Evolutionary conservation across 2,888 invertebrate species (phyloP), one percentile per base, ranked within the genome.

Genomic region (Schizaphis graminum): DNA sequence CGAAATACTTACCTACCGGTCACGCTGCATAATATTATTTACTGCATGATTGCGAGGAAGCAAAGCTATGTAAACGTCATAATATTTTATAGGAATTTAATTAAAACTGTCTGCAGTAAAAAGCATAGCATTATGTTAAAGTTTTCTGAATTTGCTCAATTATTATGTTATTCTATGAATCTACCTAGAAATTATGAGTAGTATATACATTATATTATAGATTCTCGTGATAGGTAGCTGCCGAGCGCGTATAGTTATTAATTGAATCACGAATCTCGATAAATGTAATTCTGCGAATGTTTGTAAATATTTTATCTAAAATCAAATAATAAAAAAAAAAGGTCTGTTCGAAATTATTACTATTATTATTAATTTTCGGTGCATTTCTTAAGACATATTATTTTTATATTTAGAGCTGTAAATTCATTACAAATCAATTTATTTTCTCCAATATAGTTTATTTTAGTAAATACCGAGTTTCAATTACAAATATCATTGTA

Each of bases 41-140:
- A 88, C 53, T 35, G 35, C n/a, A 53, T 35, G 35, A 88, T 56
- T 61, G 10, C 21, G 61, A 61, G 16, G 8, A 10, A 21, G 24
- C n/a, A 61, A 47, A 61, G 8, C 44, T n/a, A 90, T 61, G 89
- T n/a, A 61, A 67, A 90, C n/a, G 24, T 8, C 28, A 90, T 89
- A 61, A 44, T n/a, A 44, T 47, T 90, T 44, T 53, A 47, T 44
- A 24, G 35, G 44, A 47, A 90, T 90, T 90, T 61, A 61, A 67
- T 90, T n/a, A 90, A 41, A 41, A 24, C 26, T 89, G 24, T 89
- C 26, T 28, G 35, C 21, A 35, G 13, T 57, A 3, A 16, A 57
- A 16, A 35, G 16, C 35, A 21, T 77, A 77, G 77, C 35, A 77
- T 7, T 67, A 67, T 35, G 7, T 26, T 28, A 57, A 41, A 44